phyloP scores from a whole-genome alignment of 2,888 invertebrate species.

The Phortica okadai region DNA sequence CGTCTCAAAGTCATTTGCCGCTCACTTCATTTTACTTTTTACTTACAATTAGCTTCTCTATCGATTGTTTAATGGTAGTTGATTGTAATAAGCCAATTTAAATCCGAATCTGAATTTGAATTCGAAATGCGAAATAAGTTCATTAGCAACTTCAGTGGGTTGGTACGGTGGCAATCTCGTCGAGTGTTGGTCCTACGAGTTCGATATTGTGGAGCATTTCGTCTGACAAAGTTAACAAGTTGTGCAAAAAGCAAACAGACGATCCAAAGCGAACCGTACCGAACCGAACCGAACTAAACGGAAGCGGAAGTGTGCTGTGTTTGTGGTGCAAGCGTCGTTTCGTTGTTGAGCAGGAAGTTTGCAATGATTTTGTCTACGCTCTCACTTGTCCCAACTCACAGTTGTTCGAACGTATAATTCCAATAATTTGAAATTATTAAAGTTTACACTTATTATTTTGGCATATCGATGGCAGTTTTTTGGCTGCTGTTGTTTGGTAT shows the following conservation, averaged over 20 bases:
- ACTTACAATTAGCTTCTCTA: slow-evolving; percentile 54
- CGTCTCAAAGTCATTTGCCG: neutral
- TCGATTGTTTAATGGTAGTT: slow-evolving; percentile 63
- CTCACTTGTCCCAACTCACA: no score
- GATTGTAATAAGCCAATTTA: slow-evolving; percentile 68
- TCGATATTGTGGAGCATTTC: neutral
- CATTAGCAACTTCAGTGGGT: slow-evolving; percentile 54
- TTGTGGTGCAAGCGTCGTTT: neutral
- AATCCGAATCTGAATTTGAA: slow-evolving; percentile 54
- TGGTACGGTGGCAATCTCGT: slow-evolving; percentile 38
- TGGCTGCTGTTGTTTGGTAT: no score
- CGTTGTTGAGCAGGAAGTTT: no score
- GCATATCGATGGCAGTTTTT: no score
- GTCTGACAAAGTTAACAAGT: slow-evolving; percentile 9
- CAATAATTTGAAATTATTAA: slow-evolving; percentile 23
- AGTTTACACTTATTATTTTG: slow-evolving; percentile 26
- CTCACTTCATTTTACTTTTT: slow-evolving; percentile 40
- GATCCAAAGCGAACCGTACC: neutral
- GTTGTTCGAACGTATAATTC: slow-evolving; percentile 2
- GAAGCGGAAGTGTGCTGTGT: neutral
- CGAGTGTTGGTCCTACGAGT: no score
- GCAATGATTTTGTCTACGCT: no score
- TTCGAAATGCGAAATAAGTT: slow-evolving; percentile 65
- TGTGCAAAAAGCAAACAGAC: neutral
- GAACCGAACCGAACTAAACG: neutral